Evolutionary conservation across 2,888 invertebrate genomes (phyloP), one percentile per base, ranked within the genome.

Genomic region (Andrena flavipes): DNA sequence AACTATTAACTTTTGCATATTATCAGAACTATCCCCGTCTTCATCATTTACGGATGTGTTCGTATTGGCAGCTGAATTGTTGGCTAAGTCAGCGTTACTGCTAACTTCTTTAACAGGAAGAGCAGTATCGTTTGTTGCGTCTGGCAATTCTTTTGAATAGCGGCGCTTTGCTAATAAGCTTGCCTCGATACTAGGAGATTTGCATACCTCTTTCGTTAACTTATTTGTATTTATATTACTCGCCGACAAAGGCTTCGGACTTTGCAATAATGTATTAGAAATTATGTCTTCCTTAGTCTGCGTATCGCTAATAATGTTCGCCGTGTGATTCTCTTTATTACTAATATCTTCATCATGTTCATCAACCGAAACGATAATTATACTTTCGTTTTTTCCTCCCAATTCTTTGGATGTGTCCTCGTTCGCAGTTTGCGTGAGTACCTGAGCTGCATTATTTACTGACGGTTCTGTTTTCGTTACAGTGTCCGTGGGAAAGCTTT

Each of bases 271-370:
- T 8, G 51, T 20, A 20, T 51, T 77, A 7, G 59, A 70, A 63
- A 23, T 30, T 30, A 33, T 7, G 62, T 54, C 16, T 8, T 77
- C 76, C 35, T 26, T 67, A 7, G 16, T 59, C 48, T 77, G 29
- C 33, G n/a, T 35, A 10, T 64, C 69, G 51, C 5, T 72, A 71
- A 67, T 75, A 23, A 73, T 65, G 48, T 84, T 79, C 7, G 35
- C 13, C 7, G 23, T 60, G 71, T 77, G 59, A 74, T 84, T 87
- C 62, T 84, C 82, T 67, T 87, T 84, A 35, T 86, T 76, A 56
- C 56, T 76, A 3, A 82, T 74, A 76, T 35, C 80, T 73, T 71
- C 74, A 20, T 86, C 74, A 13, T 70, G 49, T 13, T 78, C 72
- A 65, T 84, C 75, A 13, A 65, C 8, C 20, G 65, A 26, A 56